These are phyloP conservation scores for Chrysogorgia sp. DNA, from an alignment of 92 coral and sea anemone species.

Conservation along the genomic window DNA sequence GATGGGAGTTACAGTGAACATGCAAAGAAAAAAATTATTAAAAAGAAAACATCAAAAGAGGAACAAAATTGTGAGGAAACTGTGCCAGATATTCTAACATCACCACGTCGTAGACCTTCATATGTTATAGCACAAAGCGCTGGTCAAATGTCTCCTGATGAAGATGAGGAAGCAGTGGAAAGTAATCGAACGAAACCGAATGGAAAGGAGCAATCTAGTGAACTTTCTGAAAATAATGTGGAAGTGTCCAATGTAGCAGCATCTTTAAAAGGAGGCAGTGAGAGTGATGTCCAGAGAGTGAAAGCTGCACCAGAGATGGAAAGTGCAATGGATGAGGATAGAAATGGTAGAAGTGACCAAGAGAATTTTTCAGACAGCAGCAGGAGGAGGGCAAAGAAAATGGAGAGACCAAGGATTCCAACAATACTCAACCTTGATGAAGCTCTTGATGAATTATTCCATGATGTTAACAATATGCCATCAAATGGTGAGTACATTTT, in stretches of 20 bases:
- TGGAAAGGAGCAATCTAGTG: conserved; percentile 28
- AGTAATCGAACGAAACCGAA: conserved; percentile 32
- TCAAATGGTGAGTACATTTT: conserved; percentile 12
- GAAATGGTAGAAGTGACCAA: background rate
- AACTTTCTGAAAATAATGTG: conserved; percentile 58
- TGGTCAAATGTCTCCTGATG: conserved; percentile 58
- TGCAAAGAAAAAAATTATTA: conserved; percentile 31
- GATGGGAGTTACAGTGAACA: conserved; percentile 38
- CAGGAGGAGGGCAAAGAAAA: conserved; percentile 59
- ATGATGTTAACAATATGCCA: conserved; percentile 37
- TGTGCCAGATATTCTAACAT: conserved; percentile 18
- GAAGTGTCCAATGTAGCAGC: background rate
- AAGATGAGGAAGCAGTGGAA: conserved; percentile 63
- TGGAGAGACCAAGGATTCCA: conserved; percentile 92
- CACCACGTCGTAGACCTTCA: conserved; percentile 83
- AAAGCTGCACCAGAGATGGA: background rate
- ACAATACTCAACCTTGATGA: conserved; percentile 74
- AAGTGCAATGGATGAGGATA: background rate
- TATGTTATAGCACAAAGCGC: conserved; percentile 81
- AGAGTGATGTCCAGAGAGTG: background rate
- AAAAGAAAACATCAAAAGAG: conserved; percentile 45
- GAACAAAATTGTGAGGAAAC: conserved; percentile 9
- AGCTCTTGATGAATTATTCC: conserved; percentile 42
- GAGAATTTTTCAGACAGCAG: conserved; percentile 15
- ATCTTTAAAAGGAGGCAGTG: background rate